A percentile compares a stretch with the other conserved stretches of the same genome.
Evolutionary conservation across 2,113 vertebrate species (phyloP).

Genomic region (Oxyruncus cristatus): DNA sequence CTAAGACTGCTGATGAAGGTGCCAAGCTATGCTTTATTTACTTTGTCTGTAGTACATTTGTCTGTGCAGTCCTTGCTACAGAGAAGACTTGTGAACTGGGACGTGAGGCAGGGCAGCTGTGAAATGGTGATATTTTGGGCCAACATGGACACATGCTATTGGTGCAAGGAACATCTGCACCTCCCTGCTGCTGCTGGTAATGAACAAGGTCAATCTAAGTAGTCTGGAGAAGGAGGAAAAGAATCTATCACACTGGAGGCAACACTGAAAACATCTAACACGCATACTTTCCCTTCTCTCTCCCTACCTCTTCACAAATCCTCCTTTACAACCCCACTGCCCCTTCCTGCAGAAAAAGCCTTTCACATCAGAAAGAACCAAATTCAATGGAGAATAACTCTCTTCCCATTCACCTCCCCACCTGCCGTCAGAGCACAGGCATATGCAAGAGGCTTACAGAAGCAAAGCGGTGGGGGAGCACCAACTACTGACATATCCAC

Average conservation of each 20-base stretch:
- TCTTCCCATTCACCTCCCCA: not conserved
- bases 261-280: not conserved
- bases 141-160: fast-evolving
- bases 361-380: not conserved
- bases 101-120: not conserved
- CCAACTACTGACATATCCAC: not conserved
- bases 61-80: not conserved
- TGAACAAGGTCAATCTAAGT: not conserved
- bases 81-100: not conserved
- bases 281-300: not conserved
- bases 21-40: not conserved
- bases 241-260: fast-evolving
- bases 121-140: not conserved
- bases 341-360: not conserved
- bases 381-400: not conserved
- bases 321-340: not conserved
- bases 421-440: not conserved
- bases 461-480: not conserved
- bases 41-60: fast-evolving
- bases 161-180: not conserved
- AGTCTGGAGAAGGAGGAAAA: not conserved
- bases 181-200: not conserved
- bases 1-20: not conserved
- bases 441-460: not conserved
- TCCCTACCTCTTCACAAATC: not conserved